phyloP scores from a whole-genome alignment of 2,797 vertebrate genomes.

The Melanotaenia nigrans region DNA sequence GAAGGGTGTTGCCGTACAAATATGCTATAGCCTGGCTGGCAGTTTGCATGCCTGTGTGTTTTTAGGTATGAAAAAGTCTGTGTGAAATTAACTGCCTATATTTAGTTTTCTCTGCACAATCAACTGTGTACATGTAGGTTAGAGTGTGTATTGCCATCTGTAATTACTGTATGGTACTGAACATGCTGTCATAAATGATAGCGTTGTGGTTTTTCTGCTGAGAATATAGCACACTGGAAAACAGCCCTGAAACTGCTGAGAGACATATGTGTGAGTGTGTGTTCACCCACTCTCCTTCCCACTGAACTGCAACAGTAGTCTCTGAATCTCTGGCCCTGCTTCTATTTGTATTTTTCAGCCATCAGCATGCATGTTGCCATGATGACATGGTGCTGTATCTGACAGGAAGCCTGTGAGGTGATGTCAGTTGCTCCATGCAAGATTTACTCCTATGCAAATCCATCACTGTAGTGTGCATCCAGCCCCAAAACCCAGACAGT shows the following conservation, averaged over 20 bases:
- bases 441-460: slow-evolving; percentile 72
- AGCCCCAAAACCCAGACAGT: slow-evolving; percentile 12
- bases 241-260: slow-evolving; percentile 72
- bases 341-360: slow-evolving; percentile 46
- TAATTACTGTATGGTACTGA: slow-evolving; percentile 72
- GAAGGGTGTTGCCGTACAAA: slow-evolving; percentile 44
- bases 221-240: slow-evolving; percentile 68
- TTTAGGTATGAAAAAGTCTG: slow-evolving; percentile 30
- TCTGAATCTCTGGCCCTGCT: slow-evolving; percentile 54
- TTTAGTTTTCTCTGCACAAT: slow-evolving; percentile 55
- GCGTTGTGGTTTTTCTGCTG: slow-evolving; percentile 67
- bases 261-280: slow-evolving; percentile 28
- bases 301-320: slow-evolving; percentile 44
- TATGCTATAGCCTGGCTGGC: slow-evolving; percentile 23
- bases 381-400: slow-evolving; percentile 47
- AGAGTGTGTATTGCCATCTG: slow-evolving; percentile 54
- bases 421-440: slow-evolving; percentile 54
- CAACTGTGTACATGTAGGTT: slow-evolving; percentile 27
- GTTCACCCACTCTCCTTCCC: slow-evolving; percentile 31
- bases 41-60: slow-evolving; percentile 59
- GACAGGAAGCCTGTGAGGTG: slow-evolving; percentile 44
- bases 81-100: slow-evolving; percentile 55
- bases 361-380: slow-evolving; percentile 60
- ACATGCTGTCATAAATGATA: slow-evolving; percentile 66
- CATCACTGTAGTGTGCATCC: slow-evolving; percentile 31